Percentiles rank a stretch among this genome's conserved stretches.
phyloP scores from a whole-genome alignment of 2,113 vertebrate species.

The Tylochromis polylepis region DNA sequence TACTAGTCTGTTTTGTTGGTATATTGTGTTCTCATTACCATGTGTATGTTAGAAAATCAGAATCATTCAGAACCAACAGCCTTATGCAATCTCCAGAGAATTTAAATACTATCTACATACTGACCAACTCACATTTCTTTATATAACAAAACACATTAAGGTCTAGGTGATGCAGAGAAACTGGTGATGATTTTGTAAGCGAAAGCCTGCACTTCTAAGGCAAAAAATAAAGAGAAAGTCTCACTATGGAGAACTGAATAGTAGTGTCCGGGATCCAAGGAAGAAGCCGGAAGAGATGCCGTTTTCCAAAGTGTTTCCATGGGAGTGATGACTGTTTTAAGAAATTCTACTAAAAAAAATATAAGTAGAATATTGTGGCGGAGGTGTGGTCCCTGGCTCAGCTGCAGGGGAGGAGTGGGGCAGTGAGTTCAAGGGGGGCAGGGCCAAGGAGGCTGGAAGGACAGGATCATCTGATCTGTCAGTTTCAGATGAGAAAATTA shows the following conservation, averaged over 20 bases:
- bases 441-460: too few relatives aligned
- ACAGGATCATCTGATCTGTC: not conserved
- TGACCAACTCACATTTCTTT: not conserved
- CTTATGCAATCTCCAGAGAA: not conserved
- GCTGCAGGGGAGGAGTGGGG: not conserved
- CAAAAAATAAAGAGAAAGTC: not conserved
- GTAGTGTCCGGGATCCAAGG: accelerated
- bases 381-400: not conserved
- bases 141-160: not conserved
- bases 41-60: not conserved
- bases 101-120: not conserved
- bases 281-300: not conserved
- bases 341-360: not conserved
- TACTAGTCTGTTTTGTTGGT: not conserved
- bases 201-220: not conserved
- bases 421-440: too few relatives aligned
- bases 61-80: too few relatives aligned
- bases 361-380: not conserved
- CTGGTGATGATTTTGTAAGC: not conserved
- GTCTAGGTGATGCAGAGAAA: not conserved
- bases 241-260: not conserved
- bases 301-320: not conserved
- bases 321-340: not conserved
- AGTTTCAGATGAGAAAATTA: not conserved
- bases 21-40: not conserved